Percentiles rank a stretch among this genome's conserved stretches.
Conservation (phyloP, 2,113 vertebrate genomes). For the Lycaon pictus region DNA sequence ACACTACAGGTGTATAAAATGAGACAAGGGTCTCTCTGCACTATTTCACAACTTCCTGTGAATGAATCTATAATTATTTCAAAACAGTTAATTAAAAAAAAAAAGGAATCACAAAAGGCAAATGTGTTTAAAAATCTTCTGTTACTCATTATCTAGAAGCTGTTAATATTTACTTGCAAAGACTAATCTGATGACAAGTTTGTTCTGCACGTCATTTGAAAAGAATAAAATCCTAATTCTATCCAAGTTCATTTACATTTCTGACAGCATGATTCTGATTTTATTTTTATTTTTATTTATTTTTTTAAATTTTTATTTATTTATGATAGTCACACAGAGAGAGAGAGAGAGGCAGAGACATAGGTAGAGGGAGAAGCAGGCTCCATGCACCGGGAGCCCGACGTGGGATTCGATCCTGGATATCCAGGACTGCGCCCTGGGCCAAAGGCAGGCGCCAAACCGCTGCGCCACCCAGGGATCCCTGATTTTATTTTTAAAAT, state of each 20-base stretch:
- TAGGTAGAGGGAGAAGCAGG: too few species aligned
- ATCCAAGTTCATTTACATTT: not conserved
- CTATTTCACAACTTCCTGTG: not conserved
- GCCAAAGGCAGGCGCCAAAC: too few species aligned
- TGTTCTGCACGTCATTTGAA: not conserved
- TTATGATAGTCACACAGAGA: too few species aligned
- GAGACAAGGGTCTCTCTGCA: not conserved
- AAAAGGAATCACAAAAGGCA: not conserved
- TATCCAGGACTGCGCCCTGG: too few species aligned
- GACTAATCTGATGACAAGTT: not conserved
- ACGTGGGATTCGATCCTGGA: too few species aligned
- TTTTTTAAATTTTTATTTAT: too few species aligned
- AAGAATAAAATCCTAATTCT: not conserved
- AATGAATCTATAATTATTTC: not conserved
- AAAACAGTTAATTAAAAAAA: not conserved
- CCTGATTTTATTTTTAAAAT: not conserved
- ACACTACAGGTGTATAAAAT: rapidly evolving
- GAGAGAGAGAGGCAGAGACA: too few species aligned
- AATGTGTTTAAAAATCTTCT: not conserved
- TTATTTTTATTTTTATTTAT: not conserved
- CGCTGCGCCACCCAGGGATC: too few species aligned
- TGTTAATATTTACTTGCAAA: not conserved
- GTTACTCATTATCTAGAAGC: not conserved
- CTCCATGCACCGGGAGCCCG: too few species aligned
- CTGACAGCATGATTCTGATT: not conserved